Evolutionary conservation across 2,888 invertebrate species (phyloP), one percentile per base, ranked within the genome.

Genomic region (Dicyrtomina minuta): DNA sequence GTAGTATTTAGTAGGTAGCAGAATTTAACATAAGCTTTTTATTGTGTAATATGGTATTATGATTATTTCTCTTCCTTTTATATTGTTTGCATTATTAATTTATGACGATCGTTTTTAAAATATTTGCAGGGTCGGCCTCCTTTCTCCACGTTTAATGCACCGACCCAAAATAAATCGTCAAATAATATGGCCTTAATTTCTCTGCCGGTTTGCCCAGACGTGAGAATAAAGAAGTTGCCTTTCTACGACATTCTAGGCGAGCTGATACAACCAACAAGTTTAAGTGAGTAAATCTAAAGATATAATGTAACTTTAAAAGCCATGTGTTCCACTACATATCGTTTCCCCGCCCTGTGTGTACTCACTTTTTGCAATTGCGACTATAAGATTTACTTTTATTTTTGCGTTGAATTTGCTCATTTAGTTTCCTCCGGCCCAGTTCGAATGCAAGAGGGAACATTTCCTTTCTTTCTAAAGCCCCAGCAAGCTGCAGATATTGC

Each of bases 401-500:
- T n/a, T n/a, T n/a, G n/a, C n/a, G n/a, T n/a, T n/a, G n/a, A n/a
- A n/a, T n/a, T n/a, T n/a, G n/a, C 90, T 79, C 81, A 81, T 10
- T 77, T 55, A 62, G 62, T 62, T 51, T 68, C 67, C 17, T 22
- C 15, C 22, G 67, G 67, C 4, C 49, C 81, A 2, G 43, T 60
- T 24, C 86, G 93, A 74, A 87, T 91, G 81, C 95, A 95, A 81
- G 95, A 96, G 80, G 89, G 89, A 71, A 88, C 87, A 62, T 95
- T 90, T 82, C 88, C 89, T 74, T 96, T 96, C 83, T 93, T 93
- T 82, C 84, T 96, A 58, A 94, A 94, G 1, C 94, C 95, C 17
- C 91, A 92, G 80, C 96, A 96, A 82, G 93, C 95, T 22, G 91
- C 92, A 15, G 93, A 94, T 80, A 91, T 96, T 56, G 91, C 93